A percentile compares a stretch with the other conserved stretches of the same genome.
These are phyloP conservation scores for Alouatta caraya DNA, from an alignment of 2,797 vertebrate species.

Conservation along the genomic window DNA sequence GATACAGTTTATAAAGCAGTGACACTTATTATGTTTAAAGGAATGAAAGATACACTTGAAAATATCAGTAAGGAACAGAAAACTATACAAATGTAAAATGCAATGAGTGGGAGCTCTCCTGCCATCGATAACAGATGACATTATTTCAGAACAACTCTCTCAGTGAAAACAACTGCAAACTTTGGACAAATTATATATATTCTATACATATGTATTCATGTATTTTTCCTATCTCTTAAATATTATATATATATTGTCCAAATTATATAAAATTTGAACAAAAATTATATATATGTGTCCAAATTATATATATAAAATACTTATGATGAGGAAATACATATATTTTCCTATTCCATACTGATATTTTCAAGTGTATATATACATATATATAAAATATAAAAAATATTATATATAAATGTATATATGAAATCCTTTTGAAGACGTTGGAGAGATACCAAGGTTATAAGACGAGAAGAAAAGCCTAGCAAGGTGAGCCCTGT, in stretches of 20 bases:
- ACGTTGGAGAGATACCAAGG: background rate
- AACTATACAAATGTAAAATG: background rate
- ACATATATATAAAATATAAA: background rate
- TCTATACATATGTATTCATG: background rate
- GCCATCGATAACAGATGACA: background rate
- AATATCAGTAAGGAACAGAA: background rate
- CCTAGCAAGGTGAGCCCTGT: background rate
- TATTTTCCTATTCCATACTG: background rate
- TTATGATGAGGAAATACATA: background rate
- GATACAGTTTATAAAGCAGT: slow-evolving; percentile 17
- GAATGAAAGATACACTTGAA: background rate
- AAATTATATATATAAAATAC: background rate
- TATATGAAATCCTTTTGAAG: background rate
- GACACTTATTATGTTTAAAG: background rate
- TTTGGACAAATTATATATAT: background rate
- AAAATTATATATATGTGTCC: background rate
- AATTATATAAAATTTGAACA: background rate
- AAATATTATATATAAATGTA: background rate
- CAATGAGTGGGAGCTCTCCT: background rate
- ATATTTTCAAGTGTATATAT: background rate
- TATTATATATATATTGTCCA: background rate
- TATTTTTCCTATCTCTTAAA: background rate
- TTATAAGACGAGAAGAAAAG: background rate
- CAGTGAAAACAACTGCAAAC: background rate
- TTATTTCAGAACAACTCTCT: background rate